Percentiles rank a stretch among this genome's conserved stretches.
Conservation (phyloP, 2,888 invertebrate species). For the Troglohyphantes excavatus region DNA sequence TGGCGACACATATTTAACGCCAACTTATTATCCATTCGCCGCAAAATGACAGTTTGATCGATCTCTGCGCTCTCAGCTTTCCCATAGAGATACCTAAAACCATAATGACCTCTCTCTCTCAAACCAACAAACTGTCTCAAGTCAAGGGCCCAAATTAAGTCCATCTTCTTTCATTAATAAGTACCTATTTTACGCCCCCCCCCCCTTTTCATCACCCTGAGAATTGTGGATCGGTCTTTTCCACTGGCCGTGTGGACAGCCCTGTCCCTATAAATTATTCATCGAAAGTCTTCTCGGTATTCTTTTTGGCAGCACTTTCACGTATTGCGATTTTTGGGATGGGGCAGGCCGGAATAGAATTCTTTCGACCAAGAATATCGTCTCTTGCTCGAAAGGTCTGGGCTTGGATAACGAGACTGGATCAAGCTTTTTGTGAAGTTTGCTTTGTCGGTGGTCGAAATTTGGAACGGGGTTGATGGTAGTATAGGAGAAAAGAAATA, state of each 20-base stretch:
- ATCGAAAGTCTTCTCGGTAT: constrained; percentile 54
- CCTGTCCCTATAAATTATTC: constrained; percentile 65
- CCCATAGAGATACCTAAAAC: neutral
- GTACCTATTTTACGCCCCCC: constrained; percentile 1
- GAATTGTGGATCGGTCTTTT: neutral
- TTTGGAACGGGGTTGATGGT: neutral
- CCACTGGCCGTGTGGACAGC: neutral
- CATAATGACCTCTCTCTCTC: neutral
- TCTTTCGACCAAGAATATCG: constrained; percentile 30
- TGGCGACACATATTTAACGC: neutral
- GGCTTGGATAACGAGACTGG: neutral
- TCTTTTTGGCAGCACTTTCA: constrained; percentile 63
- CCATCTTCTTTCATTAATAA: constrained; percentile 44
- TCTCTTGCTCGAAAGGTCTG: constrained; percentile 31
- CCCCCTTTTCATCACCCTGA: neutral
- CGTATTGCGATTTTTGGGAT: constrained; percentile 29
- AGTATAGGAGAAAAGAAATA: too few species aligned
- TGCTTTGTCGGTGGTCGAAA: neutral
- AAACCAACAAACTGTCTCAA: neutral
- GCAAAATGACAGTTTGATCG: constrained; percentile 1
- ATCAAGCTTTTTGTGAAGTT: neutral
- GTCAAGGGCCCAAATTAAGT: constrained; percentile 17
- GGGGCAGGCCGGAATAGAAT: constrained; percentile 20
- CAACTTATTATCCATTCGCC: neutral
- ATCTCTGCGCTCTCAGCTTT: neutral